These are phyloP conservation scores for Asobara japonica DNA, from an alignment of 1,140 invertebrate species.

Conservation along the genomic window DNA sequence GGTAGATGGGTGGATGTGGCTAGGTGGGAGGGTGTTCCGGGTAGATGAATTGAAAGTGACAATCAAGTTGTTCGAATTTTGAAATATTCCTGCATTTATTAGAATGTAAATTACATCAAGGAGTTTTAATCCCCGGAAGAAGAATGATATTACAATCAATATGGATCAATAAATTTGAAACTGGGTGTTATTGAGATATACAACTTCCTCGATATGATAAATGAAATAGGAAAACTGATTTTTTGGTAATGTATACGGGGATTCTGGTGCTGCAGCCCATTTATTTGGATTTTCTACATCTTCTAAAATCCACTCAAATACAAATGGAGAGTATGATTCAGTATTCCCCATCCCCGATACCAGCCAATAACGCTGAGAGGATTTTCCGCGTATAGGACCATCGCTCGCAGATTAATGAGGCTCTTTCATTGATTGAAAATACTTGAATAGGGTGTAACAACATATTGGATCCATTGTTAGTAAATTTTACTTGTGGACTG, in stretches of 20 bases:
- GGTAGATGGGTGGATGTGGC: no score
- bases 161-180: neutral
- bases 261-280: neutral
- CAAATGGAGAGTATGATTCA: neutral
- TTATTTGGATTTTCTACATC: neutral
- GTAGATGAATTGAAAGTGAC: no score
- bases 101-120: no score
- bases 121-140: no score
- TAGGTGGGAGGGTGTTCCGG: no score
- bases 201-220: neutral
- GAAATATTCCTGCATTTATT: no score
- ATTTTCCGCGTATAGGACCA: constrained; percentile 1
- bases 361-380: constrained; percentile 7
- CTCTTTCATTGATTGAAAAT: constrained; percentile 25
- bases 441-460: neutral
- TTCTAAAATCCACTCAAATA: constrained; percentile 14
- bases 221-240: neutral
- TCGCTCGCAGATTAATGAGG: neutral
- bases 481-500: no score
- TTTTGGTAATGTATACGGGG: neutral
- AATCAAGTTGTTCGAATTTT: no score
- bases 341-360: neutral
- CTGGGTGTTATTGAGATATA: neutral
- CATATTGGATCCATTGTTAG: no score
- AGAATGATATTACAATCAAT: neutral